These are phyloP conservation scores for Epizoanthus fatuus DNA, from an alignment of 92 coral and sea anemone genomes.

Conservation along the genomic window DNA sequence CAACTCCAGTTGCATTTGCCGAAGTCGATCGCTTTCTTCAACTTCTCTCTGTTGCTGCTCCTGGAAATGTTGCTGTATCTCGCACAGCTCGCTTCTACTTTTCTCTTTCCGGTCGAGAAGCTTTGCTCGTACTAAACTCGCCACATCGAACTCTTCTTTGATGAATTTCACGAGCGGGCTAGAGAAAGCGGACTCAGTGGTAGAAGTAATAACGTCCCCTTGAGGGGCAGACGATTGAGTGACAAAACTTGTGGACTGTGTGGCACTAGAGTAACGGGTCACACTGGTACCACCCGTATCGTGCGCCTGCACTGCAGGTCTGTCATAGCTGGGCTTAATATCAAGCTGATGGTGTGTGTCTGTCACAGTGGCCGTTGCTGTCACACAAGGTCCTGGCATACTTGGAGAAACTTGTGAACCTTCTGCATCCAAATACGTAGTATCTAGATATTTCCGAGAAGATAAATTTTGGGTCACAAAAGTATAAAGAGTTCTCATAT, in stretches of 20 bases:
- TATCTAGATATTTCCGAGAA: background rate
- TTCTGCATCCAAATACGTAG: background rate
- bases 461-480: background rate
- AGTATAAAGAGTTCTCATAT: no score
- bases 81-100: slow-evolving; percentile 38
- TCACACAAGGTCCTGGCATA: background rate
- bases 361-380: background rate
- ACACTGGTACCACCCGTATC: background rate
- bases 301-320: background rate
- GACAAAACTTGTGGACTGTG: background rate
- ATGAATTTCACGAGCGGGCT: slow-evolving; percentile 41
- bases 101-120: slow-evolving; percentile 41
- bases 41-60: slow-evolving; percentile 27
- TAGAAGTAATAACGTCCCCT: background rate
- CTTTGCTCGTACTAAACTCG: slow-evolving; percentile 46
- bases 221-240: background rate
- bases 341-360: background rate
- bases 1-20: slow-evolving; percentile 5
- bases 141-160: slow-evolving; percentile 39
- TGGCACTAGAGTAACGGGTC: background rate
- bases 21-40: slow-evolving; percentile 26
- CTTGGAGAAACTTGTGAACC: background rate
- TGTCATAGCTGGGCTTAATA: background rate
- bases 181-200: background rate
- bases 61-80: slow-evolving; percentile 24